A percentile compares a stretch with the other conserved stretches of the same genome.
phyloP scores from a whole-genome alignment of 2,113 vertebrate species.

The Paradoxurus hermaphroditus region DNA sequence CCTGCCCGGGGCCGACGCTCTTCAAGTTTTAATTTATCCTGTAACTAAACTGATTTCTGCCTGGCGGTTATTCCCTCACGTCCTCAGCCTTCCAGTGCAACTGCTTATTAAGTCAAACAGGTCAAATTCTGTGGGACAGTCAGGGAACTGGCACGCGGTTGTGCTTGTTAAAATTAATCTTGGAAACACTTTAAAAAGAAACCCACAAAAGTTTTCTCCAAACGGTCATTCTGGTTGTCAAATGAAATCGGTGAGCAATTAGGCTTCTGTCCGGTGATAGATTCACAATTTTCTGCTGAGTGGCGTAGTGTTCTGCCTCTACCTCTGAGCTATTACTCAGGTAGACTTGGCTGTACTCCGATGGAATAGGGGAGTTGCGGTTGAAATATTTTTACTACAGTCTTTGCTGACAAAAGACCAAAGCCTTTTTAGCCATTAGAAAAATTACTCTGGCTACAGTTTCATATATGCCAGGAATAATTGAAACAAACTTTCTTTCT shows the following conservation, averaged over 20 bases:
- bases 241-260: background rate
- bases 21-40: conserved; percentile 22
- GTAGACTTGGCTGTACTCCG: background rate
- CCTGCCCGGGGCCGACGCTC: background rate
- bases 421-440: conserved; percentile 56
- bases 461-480: conserved; percentile 27
- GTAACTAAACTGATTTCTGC: background rate
- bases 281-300: background rate
- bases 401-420: conserved; percentile 37
- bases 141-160: background rate
- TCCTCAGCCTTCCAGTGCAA: background rate
- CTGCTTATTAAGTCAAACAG: background rate
- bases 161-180: conserved; percentile 18
- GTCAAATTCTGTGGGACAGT: conserved; percentile 26
- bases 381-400: conserved; percentile 39
- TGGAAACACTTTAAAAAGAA: background rate
- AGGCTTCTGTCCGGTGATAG: background rate
- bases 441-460: conserved; percentile 53
- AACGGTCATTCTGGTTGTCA: background rate
- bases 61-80: background rate
- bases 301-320: background rate
- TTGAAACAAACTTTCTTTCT: conserved; percentile 18
- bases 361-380: background rate
- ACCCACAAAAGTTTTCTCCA: background rate
- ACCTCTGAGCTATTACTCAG: background rate